Evolutionary conservation across 2,797 vertebrate species (phyloP).

Genomic region (Poeciliopsis paucimaculata): DNA sequence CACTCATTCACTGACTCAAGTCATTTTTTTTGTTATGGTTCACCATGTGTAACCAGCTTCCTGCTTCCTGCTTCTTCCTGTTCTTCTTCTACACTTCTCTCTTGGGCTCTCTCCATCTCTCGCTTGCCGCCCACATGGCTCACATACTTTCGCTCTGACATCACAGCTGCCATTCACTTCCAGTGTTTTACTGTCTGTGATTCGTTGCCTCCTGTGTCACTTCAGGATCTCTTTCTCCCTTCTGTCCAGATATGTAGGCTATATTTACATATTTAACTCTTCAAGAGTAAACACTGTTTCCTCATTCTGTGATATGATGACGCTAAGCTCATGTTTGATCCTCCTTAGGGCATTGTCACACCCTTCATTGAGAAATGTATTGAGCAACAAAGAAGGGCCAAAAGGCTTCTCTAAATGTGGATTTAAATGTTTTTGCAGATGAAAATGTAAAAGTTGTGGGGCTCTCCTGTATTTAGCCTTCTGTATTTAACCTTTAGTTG

Average conservation of each 20-base stretch:
- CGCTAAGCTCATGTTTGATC: background rate
- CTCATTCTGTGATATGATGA: background rate
- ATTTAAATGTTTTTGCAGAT: background rate
- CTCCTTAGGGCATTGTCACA: conserved; percentile 41
- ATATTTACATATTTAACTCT: background rate
- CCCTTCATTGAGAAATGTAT: background rate
- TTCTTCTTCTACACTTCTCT: conserved; percentile 22
- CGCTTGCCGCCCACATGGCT: conserved; percentile 72
- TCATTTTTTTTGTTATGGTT: conserved; percentile 7
- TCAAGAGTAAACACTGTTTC: background rate
- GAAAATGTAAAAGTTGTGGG: background rate
- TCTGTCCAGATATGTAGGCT: background rate
- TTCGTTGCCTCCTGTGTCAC: conserved; percentile 2
- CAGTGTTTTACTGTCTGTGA: conserved; percentile 14
- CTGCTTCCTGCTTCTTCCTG: conserved; percentile 49
- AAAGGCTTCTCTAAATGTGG: background rate
- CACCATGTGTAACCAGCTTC: conserved; percentile 47
- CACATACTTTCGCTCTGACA: conserved; percentile 77
- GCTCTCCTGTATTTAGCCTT: background rate
- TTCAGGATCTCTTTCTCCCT: background rate
- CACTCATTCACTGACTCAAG: conserved; percentile 13
- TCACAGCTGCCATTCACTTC: conserved; percentile 59
- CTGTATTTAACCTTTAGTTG: too few relatives aligned
- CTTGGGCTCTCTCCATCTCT: conserved; percentile 31
- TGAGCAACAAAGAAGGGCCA: conserved; percentile 14